Conservation (phyloP, 2,888 invertebrate genomes). For the Melanargia galathea region DNA sequence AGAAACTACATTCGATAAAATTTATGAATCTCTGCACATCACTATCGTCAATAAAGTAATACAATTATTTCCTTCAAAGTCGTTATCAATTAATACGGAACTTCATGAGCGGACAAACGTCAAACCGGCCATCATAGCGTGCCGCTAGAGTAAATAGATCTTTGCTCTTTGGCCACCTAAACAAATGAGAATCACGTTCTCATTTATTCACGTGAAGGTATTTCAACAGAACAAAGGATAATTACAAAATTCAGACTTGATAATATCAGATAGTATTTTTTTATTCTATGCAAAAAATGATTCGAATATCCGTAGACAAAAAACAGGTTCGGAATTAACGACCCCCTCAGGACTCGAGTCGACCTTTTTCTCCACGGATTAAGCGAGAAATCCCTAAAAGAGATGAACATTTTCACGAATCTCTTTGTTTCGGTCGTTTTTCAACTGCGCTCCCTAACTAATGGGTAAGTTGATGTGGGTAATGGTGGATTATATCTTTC, state of each 20-base stretch:
- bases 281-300: neutral
- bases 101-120: too few species aligned
- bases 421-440: slow-evolving; percentile 11
- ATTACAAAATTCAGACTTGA: neutral
- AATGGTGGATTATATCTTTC: neutral
- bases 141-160: too few species aligned
- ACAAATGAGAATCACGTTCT: neutral
- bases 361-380: slow-evolving; percentile 24
- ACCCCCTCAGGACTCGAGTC: slow-evolving; percentile 23
- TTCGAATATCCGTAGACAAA: neutral
- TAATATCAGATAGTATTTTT: neutral
- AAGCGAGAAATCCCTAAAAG: slow-evolving; percentile 14
- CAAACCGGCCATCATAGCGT: too few species aligned
- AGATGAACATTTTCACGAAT: neutral
- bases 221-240: neutral
- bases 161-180: too few species aligned
- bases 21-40: too few species aligned
- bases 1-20: too few species aligned
- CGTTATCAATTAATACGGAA: too few species aligned
- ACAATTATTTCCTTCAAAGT: too few species aligned
- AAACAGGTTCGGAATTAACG: slow-evolving; percentile 22
- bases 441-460: slow-evolving; percentile 1
- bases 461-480: slow-evolving; percentile 1
- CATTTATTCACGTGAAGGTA: neutral
- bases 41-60: too few species aligned